Conservation (phyloP, 2,797 vertebrate species). For the Urocyon cinereoargenteus region DNA sequence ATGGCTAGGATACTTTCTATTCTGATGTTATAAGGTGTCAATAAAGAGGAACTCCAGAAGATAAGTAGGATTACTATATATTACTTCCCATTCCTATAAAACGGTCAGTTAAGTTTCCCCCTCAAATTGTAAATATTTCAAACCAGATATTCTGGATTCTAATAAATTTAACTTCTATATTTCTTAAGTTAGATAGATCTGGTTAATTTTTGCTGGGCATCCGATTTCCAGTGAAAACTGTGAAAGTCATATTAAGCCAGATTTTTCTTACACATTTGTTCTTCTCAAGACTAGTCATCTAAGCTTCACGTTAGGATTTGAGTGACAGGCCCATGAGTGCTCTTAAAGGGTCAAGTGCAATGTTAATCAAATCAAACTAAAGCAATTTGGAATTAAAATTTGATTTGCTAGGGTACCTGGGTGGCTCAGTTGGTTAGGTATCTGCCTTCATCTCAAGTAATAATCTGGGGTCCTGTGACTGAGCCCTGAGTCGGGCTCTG, state of each 20-base stretch:
- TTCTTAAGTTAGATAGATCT: constrained; percentile 33
- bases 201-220: neutral
- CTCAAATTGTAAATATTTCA: neutral
- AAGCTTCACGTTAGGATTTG: neutral
- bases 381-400: constrained; percentile 28
- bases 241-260: constrained; percentile 1
- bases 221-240: neutral
- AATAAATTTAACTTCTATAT: neutral
- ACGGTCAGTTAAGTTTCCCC: neutral
- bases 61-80: neutral
- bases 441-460: no score
- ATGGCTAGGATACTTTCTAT: neutral
- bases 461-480: no score
- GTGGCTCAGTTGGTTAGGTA: no score
- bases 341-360: neutral
- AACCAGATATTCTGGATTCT: neutral
- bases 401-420: neutral
- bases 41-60: neutral
- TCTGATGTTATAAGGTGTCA: neutral
- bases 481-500: no score
- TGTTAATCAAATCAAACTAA: constrained; percentile 48
- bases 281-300: neutral
- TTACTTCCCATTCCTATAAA: constrained; percentile 15
- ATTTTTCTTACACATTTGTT: constrained; percentile 1
- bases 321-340: neutral